A percentile compares a stretch with the other conserved stretches of the same genome.
These are phyloP conservation scores for Empidonax traillii DNA, from an alignment of 2,113 vertebrate genomes.

Conservation along the genomic window DNA sequence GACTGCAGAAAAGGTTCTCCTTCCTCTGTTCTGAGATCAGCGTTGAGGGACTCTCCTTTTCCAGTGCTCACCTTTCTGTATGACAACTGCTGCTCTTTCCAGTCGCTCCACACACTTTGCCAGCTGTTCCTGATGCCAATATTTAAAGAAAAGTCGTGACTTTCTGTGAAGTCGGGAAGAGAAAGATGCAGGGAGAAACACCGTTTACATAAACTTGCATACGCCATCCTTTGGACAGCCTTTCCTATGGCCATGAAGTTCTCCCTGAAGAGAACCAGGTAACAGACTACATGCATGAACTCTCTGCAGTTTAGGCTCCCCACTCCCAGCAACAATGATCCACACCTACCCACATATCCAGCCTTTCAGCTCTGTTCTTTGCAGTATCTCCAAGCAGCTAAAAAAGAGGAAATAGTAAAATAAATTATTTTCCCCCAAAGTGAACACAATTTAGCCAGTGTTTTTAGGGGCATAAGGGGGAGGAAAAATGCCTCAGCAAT, in stretches of 20 bases:
- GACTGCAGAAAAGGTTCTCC: not conserved
- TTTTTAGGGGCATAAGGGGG: not conserved
- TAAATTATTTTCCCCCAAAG: not conserved
- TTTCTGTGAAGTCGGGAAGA: slow-evolving; percentile 52
- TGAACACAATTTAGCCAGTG: not conserved
- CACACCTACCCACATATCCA: slow-evolving; percentile 78
- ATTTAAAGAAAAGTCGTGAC: slow-evolving; percentile 78
- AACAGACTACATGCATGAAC: not conserved
- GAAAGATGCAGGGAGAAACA: not conserved
- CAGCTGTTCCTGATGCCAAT: slow-evolving; percentile 79
- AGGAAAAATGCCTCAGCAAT: not conserved
- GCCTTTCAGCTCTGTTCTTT: slow-evolving; percentile 62
- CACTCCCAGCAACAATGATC: not conserved
- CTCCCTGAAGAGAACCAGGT: not conserved
- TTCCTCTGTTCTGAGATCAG: not conserved
- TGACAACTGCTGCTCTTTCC: slow-evolving; percentile 64
- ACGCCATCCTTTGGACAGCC: not conserved
- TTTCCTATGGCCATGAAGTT: not conserved
- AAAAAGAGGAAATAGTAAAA: not conserved
- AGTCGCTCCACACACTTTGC: slow-evolving; percentile 56
- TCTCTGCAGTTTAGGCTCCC: not conserved
- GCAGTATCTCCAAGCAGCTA: slow-evolving; percentile 75
- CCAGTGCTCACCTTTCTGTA: slow-evolving; percentile 76
- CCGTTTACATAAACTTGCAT: not conserved
- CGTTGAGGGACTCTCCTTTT: not conserved